Conservation (phyloP, 30 jellyfish, hydroid and myxozoan genomes). For the Nemopilema nomurai region DNA sequence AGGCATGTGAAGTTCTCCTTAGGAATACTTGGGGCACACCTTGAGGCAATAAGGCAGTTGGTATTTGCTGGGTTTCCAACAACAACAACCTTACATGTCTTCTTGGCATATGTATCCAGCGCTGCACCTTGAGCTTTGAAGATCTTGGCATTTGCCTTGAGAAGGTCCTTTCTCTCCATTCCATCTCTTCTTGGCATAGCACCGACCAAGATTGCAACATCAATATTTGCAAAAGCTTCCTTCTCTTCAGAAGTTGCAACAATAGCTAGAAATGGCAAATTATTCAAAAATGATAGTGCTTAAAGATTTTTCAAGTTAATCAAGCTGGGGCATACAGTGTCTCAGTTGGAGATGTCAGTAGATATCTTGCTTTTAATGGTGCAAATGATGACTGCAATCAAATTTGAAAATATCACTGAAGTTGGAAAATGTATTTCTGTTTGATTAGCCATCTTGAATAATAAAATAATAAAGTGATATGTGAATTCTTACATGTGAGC, state of each 20-base stretch:
- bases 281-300: not conserved
- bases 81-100: constrained; percentile 93
- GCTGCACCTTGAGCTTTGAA: constrained; percentile 95
- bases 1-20: constrained; percentile 95
- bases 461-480: not conserved
- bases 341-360: too few species aligned
- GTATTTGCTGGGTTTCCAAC: constrained; percentile 99
- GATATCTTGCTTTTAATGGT: too few species aligned
- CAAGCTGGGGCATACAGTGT: too few species aligned
- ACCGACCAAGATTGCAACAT: constrained; percentile 98
- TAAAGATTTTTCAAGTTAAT: too few species aligned
- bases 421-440: not conserved
- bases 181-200: constrained; percentile 99
- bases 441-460: not conserved
- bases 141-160: constrained; percentile 96
- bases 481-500: constrained; percentile 75
- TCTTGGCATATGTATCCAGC: constrained; percentile 89
- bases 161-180: constrained; percentile 96
- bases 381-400: too few species aligned
- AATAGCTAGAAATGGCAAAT: constrained; percentile 45
- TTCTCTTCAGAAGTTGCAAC: constrained; percentile 91
- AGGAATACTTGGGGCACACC: constrained; percentile 94
- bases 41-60: constrained; percentile 91
- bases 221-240: constrained; percentile 90
- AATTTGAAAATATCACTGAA: too few species aligned